phyloP scores from a whole-genome alignment of 2,113 vertebrate species.

The Riparia riparia region DNA sequence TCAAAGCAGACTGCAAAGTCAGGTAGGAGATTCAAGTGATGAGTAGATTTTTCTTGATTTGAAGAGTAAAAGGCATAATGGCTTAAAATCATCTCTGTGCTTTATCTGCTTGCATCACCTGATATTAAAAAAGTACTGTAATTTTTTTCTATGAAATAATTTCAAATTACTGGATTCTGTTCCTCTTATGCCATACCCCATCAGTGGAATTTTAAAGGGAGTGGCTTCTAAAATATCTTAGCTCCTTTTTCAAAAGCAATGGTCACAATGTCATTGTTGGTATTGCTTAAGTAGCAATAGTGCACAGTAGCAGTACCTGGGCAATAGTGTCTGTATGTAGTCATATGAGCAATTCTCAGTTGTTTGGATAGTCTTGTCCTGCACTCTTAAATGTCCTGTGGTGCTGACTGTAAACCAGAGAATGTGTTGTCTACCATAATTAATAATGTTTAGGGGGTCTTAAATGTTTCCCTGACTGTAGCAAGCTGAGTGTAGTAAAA shows the following conservation, averaged over 20 bases:
- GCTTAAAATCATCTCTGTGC: not conserved
- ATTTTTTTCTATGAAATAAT: not conserved
- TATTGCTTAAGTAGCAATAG: not conserved
- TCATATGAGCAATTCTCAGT: not conserved
- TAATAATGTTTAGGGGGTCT: not conserved
- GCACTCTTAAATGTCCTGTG: not conserved
- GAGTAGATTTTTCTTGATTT: not conserved
- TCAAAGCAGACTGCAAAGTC: not conserved
- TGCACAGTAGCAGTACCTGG: not conserved
- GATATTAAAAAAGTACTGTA: not conserved
- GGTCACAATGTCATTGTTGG: not conserved
- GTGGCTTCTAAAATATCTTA: not conserved
- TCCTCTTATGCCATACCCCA: not conserved
- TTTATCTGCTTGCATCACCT: not conserved
- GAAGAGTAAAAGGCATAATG: not conserved
- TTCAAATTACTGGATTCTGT: not conserved
- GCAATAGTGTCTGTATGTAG: not conserved
- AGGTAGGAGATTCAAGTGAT: not conserved
- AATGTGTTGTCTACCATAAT: not conserved
- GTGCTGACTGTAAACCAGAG: not conserved
- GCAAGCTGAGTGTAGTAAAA: not conserved
- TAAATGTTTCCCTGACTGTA: not conserved
- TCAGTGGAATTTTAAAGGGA: not conserved
- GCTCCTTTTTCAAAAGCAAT: not conserved
- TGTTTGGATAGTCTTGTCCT: not conserved